Base-by-base conservation (phyloP, 2,113 vertebrate species). In the Guaruba guarouba region DNA sequence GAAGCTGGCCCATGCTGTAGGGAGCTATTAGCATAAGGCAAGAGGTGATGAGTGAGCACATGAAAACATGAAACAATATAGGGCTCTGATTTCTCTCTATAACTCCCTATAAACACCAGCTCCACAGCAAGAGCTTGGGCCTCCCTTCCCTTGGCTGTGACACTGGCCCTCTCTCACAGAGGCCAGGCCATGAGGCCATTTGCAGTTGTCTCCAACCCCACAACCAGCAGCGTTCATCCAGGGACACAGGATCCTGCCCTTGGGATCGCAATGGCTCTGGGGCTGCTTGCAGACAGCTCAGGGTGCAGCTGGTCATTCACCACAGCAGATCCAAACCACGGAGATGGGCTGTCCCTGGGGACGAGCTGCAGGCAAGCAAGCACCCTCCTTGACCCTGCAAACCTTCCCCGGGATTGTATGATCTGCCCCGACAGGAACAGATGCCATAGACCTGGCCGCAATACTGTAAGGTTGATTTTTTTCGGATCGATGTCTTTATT, bases 251-350 rank as follows among this genome's bases (percentile, higher is more conserved):
- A 39, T 19, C 19, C 64, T 37, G 33, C 33, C 33, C 14, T 3
- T 6, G 31, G 49, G 35, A 55, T 22, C 0, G 1, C 17, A 4
- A 5, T 1, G 3, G 13, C 37, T 44, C 64, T 29, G 35, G 9
- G 67, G 17, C 22, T 37, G 59, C 39, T 68, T 31, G 15, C 1
- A 3, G n/a, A 18, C 52, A 33, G 10, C 27, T 33, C 0, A 2
- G 27, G 18, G 54, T n/a, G 35, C 74, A 69, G 61, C 19, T 18
- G 37, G 4, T 18, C 61, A 7, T 55, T 74, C 62, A 11, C 25
- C 44, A 8, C 35, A 15, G 35, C 46, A 33, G 31, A 37, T 9
- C 37, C 49, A 19, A 6, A 2, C 18, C 2, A 1, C 14, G 16
- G 23, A 13, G 19, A 39, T 2, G 2, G 25, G 37, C 44, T 51